phyloP scores from a whole-genome alignment of 2,888 invertebrate genomes.

The Tetragnatha montana region DNA sequence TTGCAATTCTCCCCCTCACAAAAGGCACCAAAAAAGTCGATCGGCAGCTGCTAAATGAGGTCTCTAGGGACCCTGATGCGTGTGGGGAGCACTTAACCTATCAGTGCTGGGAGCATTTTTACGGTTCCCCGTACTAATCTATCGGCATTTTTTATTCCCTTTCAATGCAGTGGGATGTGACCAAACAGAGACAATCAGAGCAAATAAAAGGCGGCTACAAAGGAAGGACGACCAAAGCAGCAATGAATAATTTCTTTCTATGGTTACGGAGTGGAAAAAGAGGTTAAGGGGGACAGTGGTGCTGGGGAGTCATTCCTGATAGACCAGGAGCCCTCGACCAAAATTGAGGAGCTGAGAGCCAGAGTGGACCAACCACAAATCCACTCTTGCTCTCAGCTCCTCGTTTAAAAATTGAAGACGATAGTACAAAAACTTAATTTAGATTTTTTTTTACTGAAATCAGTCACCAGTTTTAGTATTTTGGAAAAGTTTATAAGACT shows the following conservation, averaged over 20 bases:
- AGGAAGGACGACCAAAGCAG: conserved; percentile 39
- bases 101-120: conserved; percentile 62
- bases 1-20: conserved; percentile 36
- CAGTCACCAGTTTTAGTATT: too few species aligned
- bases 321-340: conserved; percentile 14
- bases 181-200: conserved; percentile 60
- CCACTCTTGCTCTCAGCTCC: too few species aligned
- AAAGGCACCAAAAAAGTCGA: conserved; percentile 28
- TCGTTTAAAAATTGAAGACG: too few species aligned
- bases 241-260: conserved; percentile 57
- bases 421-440: too few species aligned
- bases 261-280: conserved; percentile 31
- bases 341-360: conserved; percentile 41
- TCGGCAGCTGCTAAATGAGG: conserved; percentile 48
- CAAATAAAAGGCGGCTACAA: conserved; percentile 45
- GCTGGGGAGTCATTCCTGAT: conserved; percentile 12
- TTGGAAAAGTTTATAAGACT: too few species aligned
- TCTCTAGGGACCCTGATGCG: conserved; percentile 43
- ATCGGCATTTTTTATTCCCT: conserved; percentile 55
- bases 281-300: conserved; percentile 7
- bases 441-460: conserved; percentile 25
- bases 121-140: conserved; percentile 61
- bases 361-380: too few species aligned
- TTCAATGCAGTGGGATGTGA: conserved; percentile 50
- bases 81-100: conserved; percentile 59